Conservation (phyloP, 2,113 vertebrate species). For the Murina feae region DNA sequence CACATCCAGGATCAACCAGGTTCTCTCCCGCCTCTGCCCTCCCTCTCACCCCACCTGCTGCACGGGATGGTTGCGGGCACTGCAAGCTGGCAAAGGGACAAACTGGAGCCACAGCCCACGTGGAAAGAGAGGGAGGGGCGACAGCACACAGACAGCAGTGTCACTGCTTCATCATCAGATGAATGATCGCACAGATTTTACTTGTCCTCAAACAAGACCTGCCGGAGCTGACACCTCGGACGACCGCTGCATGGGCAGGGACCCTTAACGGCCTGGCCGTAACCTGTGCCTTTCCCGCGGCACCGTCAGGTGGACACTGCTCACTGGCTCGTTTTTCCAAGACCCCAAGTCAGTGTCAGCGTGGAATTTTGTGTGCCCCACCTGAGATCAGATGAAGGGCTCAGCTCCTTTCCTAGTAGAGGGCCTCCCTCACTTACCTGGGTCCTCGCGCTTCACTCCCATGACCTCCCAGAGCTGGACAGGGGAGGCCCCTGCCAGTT, state of each 20-base stretch:
- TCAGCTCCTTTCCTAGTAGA: background rate
- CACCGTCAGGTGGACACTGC: background rate
- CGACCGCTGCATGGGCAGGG: background rate
- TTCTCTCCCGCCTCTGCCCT: background rate
- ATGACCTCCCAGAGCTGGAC: background rate
- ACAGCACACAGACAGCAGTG: background rate
- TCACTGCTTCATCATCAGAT: background rate
- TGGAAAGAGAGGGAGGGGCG: background rate
- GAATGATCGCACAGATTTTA: background rate
- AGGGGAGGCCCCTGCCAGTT: too few relatives aligned
- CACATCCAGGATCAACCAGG: background rate
- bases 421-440: background rate
- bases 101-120: background rate
- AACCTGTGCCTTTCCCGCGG: background rate
- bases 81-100: background rate
- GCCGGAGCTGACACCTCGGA: background rate
- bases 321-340: background rate
- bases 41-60: background rate
- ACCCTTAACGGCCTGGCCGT: background rate
- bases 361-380: background rate
- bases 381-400: background rate
- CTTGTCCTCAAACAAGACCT: background rate
- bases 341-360: background rate
- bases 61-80: too few relatives aligned
- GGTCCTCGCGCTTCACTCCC: background rate